Evolutionary conservation across 2,888 invertebrate genomes (phyloP).

Genomic region (Uloborus plumipes): DNA sequence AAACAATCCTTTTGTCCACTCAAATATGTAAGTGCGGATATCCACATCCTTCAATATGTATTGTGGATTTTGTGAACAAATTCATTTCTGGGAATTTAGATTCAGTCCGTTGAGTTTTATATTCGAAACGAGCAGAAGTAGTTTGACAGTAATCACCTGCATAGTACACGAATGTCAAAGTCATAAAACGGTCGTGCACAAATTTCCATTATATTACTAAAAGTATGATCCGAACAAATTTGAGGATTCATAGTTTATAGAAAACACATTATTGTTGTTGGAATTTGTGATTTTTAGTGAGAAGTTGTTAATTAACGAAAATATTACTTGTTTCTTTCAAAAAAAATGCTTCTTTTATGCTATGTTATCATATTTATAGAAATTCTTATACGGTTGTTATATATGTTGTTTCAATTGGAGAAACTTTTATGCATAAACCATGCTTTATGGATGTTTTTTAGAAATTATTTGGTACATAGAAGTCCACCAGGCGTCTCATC

Average conservation of each 20-base stretch:
- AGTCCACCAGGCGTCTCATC: too few species aligned
- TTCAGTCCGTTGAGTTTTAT: constrained; percentile 59
- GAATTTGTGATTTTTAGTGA: not conserved
- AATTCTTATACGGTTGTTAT: too few species aligned
- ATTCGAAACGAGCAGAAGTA: constrained; percentile 47
- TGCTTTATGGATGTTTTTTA: too few species aligned
- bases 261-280: constrained; percentile 4
- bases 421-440: too few species aligned
- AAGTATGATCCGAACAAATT: constrained; percentile 46
- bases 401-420: too few species aligned
- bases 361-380: too few species aligned
- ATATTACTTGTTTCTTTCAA: not conserved
- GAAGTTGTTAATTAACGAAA: not conserved
- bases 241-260: constrained; percentile 17
- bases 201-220: constrained; percentile 28
- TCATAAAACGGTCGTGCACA: constrained; percentile 34
- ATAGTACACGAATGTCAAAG: constrained; percentile 61
- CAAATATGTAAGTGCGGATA: constrained; percentile 38
- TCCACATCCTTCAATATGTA: constrained; percentile 44
- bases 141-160: constrained; percentile 50
- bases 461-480: too few species aligned
- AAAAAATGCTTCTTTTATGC: not conserved
- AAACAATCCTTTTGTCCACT: constrained; percentile 47
- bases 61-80: constrained; percentile 60
- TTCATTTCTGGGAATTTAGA: constrained; percentile 54